Conservation (phyloP, 2,113 vertebrate genomes). For the Trochalopteron elliotii region DNA sequence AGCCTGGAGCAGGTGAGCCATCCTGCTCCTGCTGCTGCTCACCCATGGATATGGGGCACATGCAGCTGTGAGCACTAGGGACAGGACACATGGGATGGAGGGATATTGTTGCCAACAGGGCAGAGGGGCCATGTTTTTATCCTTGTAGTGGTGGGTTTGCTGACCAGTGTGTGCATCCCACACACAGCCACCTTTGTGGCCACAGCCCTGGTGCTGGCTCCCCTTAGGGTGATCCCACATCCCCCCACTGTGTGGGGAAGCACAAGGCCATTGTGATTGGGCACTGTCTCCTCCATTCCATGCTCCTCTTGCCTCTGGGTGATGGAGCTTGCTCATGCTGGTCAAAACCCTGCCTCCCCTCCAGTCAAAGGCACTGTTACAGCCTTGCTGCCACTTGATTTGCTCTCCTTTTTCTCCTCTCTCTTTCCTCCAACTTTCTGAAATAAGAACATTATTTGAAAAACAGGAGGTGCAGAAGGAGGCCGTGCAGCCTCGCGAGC, state of each 20-base stretch:
- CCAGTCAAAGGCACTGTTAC: rapidly evolving
- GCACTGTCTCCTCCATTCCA: rapidly evolving
- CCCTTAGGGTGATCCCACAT: not conserved
- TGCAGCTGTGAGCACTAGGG: not conserved
- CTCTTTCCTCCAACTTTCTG: not conserved
- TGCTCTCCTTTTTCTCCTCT: not conserved
- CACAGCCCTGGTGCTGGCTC: not conserved
- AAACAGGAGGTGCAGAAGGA: not conserved
- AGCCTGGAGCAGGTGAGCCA: not conserved
- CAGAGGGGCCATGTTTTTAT: not conserved
- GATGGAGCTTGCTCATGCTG: rapidly evolving
- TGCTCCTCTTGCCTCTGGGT: rapidly evolving
- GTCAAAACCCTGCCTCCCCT: not conserved
- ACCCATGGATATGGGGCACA: rapidly evolving
- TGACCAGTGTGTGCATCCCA: rapidly evolving
- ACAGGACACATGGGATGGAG: not conserved
- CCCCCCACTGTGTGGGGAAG: rapidly evolving
- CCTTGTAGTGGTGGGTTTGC: not conserved
- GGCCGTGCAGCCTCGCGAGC: rapidly evolving
- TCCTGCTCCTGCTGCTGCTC: not conserved
- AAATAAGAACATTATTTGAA: not conserved
- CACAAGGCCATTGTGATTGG: not conserved
- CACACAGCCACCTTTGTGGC: rapidly evolving
- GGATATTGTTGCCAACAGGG: not conserved
- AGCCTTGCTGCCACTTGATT: not conserved